Base-by-base conservation (phyloP, 2,113 vertebrate genomes). In the Stigmatopora nigra region DNA sequence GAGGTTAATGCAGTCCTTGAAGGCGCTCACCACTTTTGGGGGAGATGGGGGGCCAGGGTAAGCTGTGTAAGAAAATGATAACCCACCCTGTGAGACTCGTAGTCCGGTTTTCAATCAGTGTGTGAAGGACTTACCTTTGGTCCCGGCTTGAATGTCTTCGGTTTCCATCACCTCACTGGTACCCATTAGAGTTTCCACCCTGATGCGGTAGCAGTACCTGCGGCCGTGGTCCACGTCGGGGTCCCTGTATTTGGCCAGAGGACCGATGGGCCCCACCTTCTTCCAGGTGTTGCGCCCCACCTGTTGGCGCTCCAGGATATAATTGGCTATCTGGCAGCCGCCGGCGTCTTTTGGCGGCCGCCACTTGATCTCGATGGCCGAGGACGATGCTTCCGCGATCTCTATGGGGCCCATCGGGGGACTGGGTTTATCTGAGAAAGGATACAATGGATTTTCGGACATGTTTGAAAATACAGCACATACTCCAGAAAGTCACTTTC, bases 191-290 rank as follows among this genome's bases (percentile, higher is more conserved):
- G 86, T 94, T 81, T 92, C 81, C 0, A 92, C 93, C 75, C 84
- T 87, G 84, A 97, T 91, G 3, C 92, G 92, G 81, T 94, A 97
- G 81, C 90, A 85, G 71, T 96, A 98, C 79, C 88, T 93, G 65
- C 25, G 84, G 52, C 93, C 93, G n/a, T 84, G 90, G 47, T 98
- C 93, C 48, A 94, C 90, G 38, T 88, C 84, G 12, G n/a, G 60
- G 0, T 91, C 93, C 0, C 83, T 92, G 83, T 93, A 95, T 58
- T 73, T 87, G 46, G 85, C 74, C 49, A 83, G 87, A 1, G 79
- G 63, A 9, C 86, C 85, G 38, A 86, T 74, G 49, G 92, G 88
- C 8, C 93, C 95, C 66, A 95, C 45, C 46, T 91, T 89, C 74
- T 92, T 92, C 96, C 94, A 98, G 3, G 92, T 88, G 0, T 89